Base-by-base conservation (phyloP, 2,797 vertebrate genomes). In the Phaenicophaeus curvirostris region DNA sequence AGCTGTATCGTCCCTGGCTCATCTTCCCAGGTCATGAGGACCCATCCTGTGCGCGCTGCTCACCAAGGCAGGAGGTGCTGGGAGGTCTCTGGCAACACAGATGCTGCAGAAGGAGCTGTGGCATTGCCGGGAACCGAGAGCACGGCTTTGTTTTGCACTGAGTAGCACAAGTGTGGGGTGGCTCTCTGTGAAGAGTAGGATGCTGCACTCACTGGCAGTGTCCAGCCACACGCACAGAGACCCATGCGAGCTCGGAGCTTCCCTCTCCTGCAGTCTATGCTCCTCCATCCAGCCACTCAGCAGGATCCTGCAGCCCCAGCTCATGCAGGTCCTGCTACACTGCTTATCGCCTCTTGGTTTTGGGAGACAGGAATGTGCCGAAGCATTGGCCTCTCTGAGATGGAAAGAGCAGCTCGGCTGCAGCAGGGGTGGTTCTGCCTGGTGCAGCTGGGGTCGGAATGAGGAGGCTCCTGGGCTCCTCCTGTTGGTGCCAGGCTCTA, bases 161-260 rank as follows among this genome's bases (percentile, higher is more conserved):
- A 30, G 41, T 59, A 33, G 25, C 39, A 18, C 17, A 14, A 53
- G 7, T 1, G 0, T 3, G 18, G 35, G 5, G 28, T 44, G 67
- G 33, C 3, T 55, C 7, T 68, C 17, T 2, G 3, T 13, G 3
- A 58, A 24, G 62, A 16, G 42, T 16, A 44, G 42, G 42, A 13
- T 68, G 87, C 53, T 61, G 59, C 25, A 37, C 18, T 13, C 1
- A 0, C 27, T 51, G 72, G 53, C 31, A 42, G 33, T 2, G 31
- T 25, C 61, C 46, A 24, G 28, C 44, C n/a, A 9, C 1, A 1
- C 11, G 6, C 31, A 19, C 25, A 20, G n/a, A 77, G 78, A 31
- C 8, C 19, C 16, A 4, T 0, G 0, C 14, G 46, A 71, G 17
- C 63, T 59, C 48, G 2, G 3, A 61, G 79, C 44, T 39, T 12